A percentile compares a stretch with the other conserved stretches of the same genome.
Conservation (phyloP, 2,888 invertebrate species). For the Pristionchus maxplancki region DNA sequence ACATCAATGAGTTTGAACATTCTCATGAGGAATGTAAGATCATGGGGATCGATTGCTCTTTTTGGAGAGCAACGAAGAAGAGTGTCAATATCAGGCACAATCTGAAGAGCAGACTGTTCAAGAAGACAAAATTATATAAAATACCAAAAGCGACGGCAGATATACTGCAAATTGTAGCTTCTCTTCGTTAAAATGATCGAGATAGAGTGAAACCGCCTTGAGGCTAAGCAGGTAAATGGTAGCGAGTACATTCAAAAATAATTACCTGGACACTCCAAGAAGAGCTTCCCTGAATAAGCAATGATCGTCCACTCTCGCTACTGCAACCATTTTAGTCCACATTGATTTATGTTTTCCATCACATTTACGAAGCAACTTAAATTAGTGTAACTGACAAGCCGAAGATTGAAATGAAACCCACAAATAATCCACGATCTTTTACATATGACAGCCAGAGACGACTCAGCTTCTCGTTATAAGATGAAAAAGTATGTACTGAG, state of each 20-base stretch:
- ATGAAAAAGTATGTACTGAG: neutral
- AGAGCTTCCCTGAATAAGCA: neutral
- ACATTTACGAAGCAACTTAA: neutral
- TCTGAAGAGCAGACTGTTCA: neutral
- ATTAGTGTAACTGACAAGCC: neutral
- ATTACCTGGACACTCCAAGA: neutral
- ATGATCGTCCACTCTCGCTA: neutral
- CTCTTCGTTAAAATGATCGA: neutral
- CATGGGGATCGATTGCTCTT: neutral
- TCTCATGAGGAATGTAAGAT: constrained; percentile 6
- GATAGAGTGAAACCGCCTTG: neutral
- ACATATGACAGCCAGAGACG: constrained; percentile 9
- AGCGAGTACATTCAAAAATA: no score
- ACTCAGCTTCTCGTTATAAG: neutral
- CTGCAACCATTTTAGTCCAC: constrained; percentile 1
- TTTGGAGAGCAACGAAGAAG: neutral
- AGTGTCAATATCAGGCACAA: neutral
- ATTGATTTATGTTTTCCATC: neutral
- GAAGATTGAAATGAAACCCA: neutral
- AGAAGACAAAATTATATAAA: no score
- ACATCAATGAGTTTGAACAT: neutral
- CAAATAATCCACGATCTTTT: neutral
- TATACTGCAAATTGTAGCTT: neutral
- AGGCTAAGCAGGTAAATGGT: neutral
- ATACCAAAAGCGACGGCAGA: neutral